Evolutionary conservation across 2,113 vertebrate species (phyloP).

Genomic region (Sclerurus mexicanus): DNA sequence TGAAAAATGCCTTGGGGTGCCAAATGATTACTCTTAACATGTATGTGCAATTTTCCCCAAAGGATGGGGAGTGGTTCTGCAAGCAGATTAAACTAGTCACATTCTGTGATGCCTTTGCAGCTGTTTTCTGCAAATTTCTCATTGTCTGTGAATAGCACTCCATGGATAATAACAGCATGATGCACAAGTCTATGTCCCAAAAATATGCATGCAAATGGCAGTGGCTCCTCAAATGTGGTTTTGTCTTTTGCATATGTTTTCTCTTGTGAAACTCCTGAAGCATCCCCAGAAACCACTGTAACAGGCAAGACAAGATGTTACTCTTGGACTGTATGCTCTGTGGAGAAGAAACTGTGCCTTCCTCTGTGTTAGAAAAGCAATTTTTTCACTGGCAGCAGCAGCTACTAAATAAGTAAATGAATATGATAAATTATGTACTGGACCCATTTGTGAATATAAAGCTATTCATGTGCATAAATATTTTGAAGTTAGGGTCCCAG

Average conservation of each 20-base stretch:
- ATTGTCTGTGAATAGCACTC: not conserved
- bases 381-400: not conserved
- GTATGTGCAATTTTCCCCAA: not conserved
- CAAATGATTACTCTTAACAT: not conserved
- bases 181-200: not conserved
- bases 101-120: not conserved
- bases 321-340: not conserved
- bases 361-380: not conserved
- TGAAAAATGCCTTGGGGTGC: not conserved
- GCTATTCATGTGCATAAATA: constrained; percentile 14
- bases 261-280: not conserved
- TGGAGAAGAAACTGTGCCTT: not conserved
- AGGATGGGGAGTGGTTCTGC: not conserved
- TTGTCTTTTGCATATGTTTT: not conserved
- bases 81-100: not conserved
- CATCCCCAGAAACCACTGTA: not conserved
- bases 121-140: not conserved
- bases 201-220: not conserved
- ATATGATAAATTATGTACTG: constrained; percentile 56
- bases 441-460: constrained; percentile 1
- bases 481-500: not conserved
- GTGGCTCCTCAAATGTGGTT: not conserved
- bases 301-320: not conserved
- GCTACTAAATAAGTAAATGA: constrained; percentile 62
- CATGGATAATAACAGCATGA: not conserved